These are phyloP conservation scores for Thripadectes ignobilis DNA, from an alignment of 2,797 vertebrate genomes.

Conservation along the genomic window DNA sequence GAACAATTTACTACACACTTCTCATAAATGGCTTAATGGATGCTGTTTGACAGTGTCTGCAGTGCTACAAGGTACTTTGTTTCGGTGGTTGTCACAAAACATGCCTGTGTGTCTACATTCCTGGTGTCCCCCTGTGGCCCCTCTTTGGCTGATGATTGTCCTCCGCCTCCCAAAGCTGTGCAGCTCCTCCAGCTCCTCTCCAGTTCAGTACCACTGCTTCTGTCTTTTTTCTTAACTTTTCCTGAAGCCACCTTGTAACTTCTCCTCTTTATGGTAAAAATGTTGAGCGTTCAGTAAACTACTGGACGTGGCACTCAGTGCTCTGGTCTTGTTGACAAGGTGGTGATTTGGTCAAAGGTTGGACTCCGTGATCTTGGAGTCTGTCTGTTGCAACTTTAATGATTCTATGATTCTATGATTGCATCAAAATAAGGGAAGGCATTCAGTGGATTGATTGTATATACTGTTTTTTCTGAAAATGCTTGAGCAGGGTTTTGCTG, in stretches of 20 bases:
- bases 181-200: neutral
- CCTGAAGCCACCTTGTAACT: neutral
- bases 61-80: neutral
- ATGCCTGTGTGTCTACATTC: neutral
- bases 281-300: neutral
- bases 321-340: neutral
- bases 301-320: neutral
- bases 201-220: neutral
- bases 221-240: neutral
- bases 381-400: neutral
- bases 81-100: neutral
- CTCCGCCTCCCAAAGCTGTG: accelerated
- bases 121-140: neutral
- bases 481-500: neutral
- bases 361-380: neutral
- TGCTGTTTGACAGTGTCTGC: neutral
- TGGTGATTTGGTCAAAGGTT: neutral
- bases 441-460: neutral
- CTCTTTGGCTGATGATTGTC: too few relatives aligned
- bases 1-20: slow-evolving; percentile 32
- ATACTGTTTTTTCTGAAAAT: neutral
- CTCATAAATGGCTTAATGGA: slow-evolving; percentile 20
- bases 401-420: neutral
- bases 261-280: neutral
- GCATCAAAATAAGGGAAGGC: neutral